Base-by-base conservation (phyloP, 2,113 vertebrate species). In the Arenaria interpres region DNA sequence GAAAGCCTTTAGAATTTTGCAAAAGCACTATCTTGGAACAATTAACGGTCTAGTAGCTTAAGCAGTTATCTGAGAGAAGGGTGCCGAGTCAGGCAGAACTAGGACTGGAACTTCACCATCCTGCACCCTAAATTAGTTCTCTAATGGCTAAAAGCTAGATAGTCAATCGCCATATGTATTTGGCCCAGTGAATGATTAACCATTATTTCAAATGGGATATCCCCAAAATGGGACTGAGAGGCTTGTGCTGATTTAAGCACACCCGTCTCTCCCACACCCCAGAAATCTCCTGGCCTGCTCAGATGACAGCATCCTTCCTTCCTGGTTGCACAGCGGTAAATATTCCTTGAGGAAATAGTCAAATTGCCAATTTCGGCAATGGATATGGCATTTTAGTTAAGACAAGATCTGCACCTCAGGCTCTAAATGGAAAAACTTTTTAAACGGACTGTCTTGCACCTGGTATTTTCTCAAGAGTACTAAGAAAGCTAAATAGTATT, bases 121-220 rank as follows among this genome's bases (percentile, higher is more conserved):
- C 53, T 4, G 2, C 23, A 43, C 23, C 25, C 43, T 45, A 10
- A 63, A 63, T 2, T 4, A 67, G 53, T 51, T 35, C 41, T 48
- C 11, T 3, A 22, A 14, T 5, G 10, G 37, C 13, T 43, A 27
- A 23, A 3, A 89, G 68, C 28, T 30, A 21, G 16, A 71, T 25
- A 54, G 27, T 14, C 28, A 74, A 1, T 7, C 0, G 3, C 11
- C 54, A 45, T 4, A 10, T 18, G 1, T 3, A 12, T 22, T 56
- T 23, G 18, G 25, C 35, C 48, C 51, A 63, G 4, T 3, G 17
- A 54, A 88, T 4, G 4, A 43, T 9, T 46, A 14, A 87, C 17
- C 32, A 35, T 33, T 17, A 43, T 56, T 85, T 57, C 53, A 46
- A 30, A n/a, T 12, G 7, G 14, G 39, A 39, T 59, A 50, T 24